Percentiles rank a stretch among this genome's conserved stretches.
Evolutionary conservation across 1,140 invertebrate genomes (phyloP).

Genomic region (Ctenoplectra terminalis): DNA sequence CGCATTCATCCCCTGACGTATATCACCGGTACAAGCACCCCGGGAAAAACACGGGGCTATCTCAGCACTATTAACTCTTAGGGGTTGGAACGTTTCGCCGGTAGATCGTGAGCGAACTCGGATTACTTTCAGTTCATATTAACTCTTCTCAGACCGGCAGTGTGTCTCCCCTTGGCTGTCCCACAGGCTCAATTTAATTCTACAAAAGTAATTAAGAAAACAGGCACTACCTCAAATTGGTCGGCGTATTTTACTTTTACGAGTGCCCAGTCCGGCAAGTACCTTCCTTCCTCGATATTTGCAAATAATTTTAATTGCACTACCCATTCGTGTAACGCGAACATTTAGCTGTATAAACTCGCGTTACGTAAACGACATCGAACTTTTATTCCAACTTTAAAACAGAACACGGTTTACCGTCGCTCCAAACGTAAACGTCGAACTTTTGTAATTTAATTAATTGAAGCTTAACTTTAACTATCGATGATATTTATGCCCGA

Average conservation of each 20-base stretch:
- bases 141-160: slow-evolving; percentile 10
- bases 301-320: slow-evolving; percentile 8
- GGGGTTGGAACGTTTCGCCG: slow-evolving; percentile 18
- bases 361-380: background rate
- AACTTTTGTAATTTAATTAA: background rate
- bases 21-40: slow-evolving; percentile 6
- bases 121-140: slow-evolving; percentile 51
- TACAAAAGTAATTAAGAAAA: slow-evolving; percentile 50
- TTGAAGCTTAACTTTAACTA: background rate
- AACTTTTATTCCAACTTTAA: background rate
- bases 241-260: slow-evolving; percentile 16
- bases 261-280: background rate
- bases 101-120: slow-evolving; percentile 20
- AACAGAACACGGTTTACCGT: background rate
- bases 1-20: background rate
- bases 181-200: slow-evolving; percentile 28
- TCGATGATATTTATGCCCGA: no score
- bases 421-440: background rate
- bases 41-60: slow-evolving; percentile 32
- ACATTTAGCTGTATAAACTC: background rate
- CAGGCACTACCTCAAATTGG: slow-evolving; percentile 40
- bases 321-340: background rate
- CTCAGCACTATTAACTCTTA: slow-evolving; percentile 18
- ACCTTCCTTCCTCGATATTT: background rate
- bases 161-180: background rate